Evolutionary conservation across 2,888 invertebrate species (phyloP).

Genomic region (Cremastinae sp.): DNA sequence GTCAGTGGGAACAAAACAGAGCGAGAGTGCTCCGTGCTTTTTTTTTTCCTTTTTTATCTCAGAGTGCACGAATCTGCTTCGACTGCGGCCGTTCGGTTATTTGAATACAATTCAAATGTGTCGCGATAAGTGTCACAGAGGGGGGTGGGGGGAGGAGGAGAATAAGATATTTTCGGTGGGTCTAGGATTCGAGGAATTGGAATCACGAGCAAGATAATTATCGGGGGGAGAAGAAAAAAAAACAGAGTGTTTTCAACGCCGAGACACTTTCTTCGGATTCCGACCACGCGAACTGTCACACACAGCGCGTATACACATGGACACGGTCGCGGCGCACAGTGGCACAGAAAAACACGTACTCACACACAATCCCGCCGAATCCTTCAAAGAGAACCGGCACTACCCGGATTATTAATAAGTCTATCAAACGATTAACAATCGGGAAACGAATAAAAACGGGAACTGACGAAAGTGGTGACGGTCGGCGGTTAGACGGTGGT

Average conservation of each 20-base stretch:
- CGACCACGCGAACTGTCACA: conserved; percentile 61
- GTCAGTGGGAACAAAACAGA: conserved; percentile 29
- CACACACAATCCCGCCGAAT: conserved; percentile 53
- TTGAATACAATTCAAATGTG: conserved; percentile 39
- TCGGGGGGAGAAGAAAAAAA: conserved; percentile 6
- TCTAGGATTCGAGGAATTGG: background rate
- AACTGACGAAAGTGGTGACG: conserved; percentile 17
- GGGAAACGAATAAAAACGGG: conserved; percentile 79
- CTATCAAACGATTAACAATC: conserved; percentile 70
- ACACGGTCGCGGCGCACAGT: conserved; percentile 43
- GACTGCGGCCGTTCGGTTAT: conserved; percentile 3
- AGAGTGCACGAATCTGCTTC: background rate
- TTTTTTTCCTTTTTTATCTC: conserved; percentile 23
- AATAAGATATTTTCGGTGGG: background rate
- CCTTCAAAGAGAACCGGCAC: conserved; percentile 38
- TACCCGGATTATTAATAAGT: conserved; percentile 28
- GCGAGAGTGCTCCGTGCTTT: background rate
- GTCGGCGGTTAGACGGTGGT: conserved; percentile 41
- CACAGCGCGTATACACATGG: conserved; percentile 43
- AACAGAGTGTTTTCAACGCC: conserved; percentile 24
- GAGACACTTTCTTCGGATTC: conserved; percentile 49
- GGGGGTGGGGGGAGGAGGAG: background rate
- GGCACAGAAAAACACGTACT: conserved; percentile 22
- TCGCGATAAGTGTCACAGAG: background rate
- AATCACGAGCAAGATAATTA: background rate